These are phyloP conservation scores for Diachasmimorpha longicaudata DNA, from an alignment of 1,140 invertebrate species.

Conservation along the genomic window DNA sequence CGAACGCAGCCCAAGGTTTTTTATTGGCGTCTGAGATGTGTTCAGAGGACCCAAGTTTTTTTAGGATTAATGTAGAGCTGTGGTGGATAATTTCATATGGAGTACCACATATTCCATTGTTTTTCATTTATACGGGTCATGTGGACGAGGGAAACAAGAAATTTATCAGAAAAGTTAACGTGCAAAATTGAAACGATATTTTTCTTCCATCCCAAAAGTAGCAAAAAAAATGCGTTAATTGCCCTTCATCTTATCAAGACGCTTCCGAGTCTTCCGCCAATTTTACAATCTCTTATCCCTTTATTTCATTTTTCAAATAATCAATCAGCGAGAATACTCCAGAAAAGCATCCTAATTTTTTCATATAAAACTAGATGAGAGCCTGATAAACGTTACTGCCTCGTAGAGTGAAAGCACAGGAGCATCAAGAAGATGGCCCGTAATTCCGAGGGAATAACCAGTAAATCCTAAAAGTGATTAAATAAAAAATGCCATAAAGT, in stretches of 20 bases:
- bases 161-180: too few species aligned
- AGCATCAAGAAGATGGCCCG: not conserved
- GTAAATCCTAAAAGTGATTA: not conserved
- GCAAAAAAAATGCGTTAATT: not conserved
- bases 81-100: too few species aligned
- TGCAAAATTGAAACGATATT: not conserved
- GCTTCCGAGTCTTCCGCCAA: not conserved
- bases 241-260: not conserved
- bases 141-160: too few species aligned
- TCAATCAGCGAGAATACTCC: not conserved
- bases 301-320: not conserved
- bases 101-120: too few species aligned
- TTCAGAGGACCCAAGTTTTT: too few species aligned
- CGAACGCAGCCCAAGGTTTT: too few species aligned
- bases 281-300: not conserved
- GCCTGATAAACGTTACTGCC: slow-evolving; percentile 6
- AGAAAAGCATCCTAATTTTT: not conserved
- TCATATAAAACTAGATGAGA: not conserved
- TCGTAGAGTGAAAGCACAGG: not conserved
- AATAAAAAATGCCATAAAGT: not conserved
- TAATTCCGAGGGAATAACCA: not conserved
- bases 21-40: too few species aligned
- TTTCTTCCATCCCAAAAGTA: not conserved
- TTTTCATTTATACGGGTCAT: too few species aligned
- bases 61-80: too few species aligned